These are phyloP conservation scores for Charina bottae DNA, from an alignment of 2,113 vertebrate genomes.

Conservation along the genomic window DNA sequence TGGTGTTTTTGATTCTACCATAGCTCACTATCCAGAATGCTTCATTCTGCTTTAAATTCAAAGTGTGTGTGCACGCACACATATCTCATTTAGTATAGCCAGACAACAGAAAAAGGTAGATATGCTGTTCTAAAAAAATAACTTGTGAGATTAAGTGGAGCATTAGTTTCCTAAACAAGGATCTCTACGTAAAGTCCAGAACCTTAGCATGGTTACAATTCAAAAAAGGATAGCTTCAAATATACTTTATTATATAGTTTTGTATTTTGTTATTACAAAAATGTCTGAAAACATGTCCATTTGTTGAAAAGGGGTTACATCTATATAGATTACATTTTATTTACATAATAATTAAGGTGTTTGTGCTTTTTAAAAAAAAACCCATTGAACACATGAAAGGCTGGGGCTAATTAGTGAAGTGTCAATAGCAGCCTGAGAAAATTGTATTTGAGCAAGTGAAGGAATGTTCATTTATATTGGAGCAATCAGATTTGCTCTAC, in stretches of 20 bases:
- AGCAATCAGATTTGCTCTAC: slow-evolving; percentile 73
- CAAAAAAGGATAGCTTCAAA: slow-evolving; percentile 43
- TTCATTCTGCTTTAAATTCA: too few species aligned
- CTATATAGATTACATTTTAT: slow-evolving; percentile 43
- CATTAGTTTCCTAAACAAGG: not conserved
- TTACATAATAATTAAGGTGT: slow-evolving; percentile 38
- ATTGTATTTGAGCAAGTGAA: slow-evolving; percentile 64
- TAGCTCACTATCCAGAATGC: not conserved
- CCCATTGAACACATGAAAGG: slow-evolving; percentile 49
- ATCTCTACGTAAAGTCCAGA: not conserved
- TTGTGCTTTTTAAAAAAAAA: not conserved
- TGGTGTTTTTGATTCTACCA: not conserved
- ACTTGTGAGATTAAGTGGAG: not conserved
- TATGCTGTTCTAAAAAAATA: not conserved
- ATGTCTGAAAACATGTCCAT: slow-evolving; percentile 51
- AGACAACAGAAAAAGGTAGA: not conserved
- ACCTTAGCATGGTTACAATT: not conserved
- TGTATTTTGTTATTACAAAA: slow-evolving; percentile 56
- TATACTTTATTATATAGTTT: slow-evolving; percentile 57
- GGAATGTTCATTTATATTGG: slow-evolving; percentile 75
- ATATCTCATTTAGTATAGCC: not conserved
- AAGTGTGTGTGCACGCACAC: not conserved
- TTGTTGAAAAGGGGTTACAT: slow-evolving; percentile 11
- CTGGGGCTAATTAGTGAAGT: slow-evolving; percentile 62
- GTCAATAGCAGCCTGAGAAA: slow-evolving; percentile 50